Evolutionary conservation across 2,797 vertebrate genomes (phyloP).

Genomic region (Poeciliopsis turneri): DNA sequence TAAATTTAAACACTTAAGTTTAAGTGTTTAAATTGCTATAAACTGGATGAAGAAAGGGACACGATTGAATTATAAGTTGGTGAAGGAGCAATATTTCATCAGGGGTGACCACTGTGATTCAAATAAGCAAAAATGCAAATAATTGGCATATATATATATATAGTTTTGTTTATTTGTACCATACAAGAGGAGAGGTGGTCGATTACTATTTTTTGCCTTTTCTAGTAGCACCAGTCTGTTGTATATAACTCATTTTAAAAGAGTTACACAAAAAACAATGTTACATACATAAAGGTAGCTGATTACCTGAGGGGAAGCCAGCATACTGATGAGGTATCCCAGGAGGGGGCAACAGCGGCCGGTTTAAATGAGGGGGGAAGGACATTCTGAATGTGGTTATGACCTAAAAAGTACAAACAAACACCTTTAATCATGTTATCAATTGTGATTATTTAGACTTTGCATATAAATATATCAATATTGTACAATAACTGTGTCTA

Average conservation of each 20-base stretch:
- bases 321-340: constrained; percentile 97
- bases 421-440: background rate
- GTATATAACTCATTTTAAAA: background rate
- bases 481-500: background rate
- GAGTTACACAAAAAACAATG: background rate
- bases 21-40: background rate
- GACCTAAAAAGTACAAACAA: constrained; percentile 43
- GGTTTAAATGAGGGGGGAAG: constrained; percentile 97
- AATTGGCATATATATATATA: background rate
- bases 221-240: background rate
- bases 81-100: background rate
- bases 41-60: background rate
- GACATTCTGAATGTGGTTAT: constrained; percentile 85
- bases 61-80: background rate
- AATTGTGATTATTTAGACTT: background rate
- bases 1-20: background rate
- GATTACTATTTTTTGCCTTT: background rate
- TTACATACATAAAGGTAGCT: background rate
- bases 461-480: background rate
- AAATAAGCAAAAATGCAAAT: background rate
- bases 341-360: constrained; percentile 94
- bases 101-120: background rate
- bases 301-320: constrained; percentile 91
- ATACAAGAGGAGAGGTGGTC: background rate
- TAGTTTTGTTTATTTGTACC: background rate